Percentiles rank a stretch among this genome's conserved stretches.
Evolutionary conservation across 2,797 vertebrate species (phyloP).

Genomic region (Mus spretus): DNA sequence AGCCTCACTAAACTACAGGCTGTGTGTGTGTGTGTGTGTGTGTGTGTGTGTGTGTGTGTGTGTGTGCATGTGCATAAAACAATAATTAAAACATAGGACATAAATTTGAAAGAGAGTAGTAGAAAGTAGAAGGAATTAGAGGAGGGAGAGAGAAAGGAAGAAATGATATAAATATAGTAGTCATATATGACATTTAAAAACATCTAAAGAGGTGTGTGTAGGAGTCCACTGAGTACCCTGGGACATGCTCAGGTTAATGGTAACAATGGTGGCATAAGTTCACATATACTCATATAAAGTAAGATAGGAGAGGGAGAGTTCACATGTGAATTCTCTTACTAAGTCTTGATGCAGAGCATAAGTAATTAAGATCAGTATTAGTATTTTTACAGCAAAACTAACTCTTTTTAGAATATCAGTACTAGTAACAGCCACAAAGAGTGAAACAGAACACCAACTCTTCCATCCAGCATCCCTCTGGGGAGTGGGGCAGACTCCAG

Average conservation of each 20-base stretch:
- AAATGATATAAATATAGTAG: not conserved
- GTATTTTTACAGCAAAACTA: too few species aligned
- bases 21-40: not conserved
- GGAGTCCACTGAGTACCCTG: not conserved
- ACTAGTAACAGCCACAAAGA: not conserved
- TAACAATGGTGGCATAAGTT: not conserved
- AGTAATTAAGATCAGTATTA: not conserved
- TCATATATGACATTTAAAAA: not conserved
- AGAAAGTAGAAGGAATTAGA: not conserved
- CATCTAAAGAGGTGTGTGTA: not conserved
- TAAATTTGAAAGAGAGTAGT: not conserved
- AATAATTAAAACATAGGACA: not conserved
- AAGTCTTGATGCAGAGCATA: not conserved
- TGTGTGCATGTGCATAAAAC: too few species aligned
- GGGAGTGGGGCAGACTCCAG: not conserved
- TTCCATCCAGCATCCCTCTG: not conserved
- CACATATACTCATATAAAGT: not conserved
- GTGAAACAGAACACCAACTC: not conserved
- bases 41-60: too few species aligned
- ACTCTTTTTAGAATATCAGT: not conserved
- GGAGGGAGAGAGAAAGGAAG: not conserved
- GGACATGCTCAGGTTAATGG: not conserved
- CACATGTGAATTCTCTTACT: not conserved
- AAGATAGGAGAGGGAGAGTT: not conserved
- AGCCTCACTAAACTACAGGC: not conserved